These are phyloP conservation scores for Ursus arctos DNA, from an alignment of 2,113 vertebrate species.

Conservation along the genomic window DNA sequence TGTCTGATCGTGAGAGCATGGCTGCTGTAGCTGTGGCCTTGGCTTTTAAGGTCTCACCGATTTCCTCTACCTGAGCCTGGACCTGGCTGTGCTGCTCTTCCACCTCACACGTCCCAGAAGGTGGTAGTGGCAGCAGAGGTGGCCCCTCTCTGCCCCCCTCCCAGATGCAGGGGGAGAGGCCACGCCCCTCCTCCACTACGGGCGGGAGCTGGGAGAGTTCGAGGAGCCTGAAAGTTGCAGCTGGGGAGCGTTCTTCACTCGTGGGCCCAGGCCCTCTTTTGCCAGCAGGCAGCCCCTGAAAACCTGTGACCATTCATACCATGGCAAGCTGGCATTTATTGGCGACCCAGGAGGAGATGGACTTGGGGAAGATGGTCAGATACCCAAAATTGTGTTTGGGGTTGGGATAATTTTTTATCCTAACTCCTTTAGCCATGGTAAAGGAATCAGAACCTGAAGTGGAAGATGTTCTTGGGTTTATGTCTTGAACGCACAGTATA, in stretches of 20 bases:
- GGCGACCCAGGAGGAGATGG: neutral
- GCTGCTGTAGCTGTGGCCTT: neutral
- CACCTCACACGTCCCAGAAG: neutral
- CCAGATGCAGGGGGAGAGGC: neutral
- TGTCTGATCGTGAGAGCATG: neutral
- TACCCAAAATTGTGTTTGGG: neutral
- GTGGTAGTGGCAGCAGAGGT: neutral
- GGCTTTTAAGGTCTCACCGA: neutral
- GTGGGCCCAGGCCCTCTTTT: neutral
- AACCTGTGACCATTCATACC: neutral
- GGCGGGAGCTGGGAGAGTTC: accelerated
- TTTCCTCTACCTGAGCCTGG: neutral
- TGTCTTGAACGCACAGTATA: neutral
- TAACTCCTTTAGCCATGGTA: neutral
- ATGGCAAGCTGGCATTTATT: neutral
- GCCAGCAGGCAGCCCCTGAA: neutral
- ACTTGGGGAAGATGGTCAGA: neutral
- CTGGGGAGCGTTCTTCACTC: neutral
- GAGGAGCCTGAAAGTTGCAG: neutral
- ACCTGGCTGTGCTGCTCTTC: too few species aligned
- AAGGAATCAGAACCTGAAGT: neutral
- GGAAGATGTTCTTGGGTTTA: neutral
- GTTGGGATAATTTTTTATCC: neutral
- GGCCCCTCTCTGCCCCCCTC: neutral
- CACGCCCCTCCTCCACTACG: neutral